Evolutionary conservation across 2,113 vertebrate genomes (phyloP).

Genomic region (Eclectus roratus): DNA sequence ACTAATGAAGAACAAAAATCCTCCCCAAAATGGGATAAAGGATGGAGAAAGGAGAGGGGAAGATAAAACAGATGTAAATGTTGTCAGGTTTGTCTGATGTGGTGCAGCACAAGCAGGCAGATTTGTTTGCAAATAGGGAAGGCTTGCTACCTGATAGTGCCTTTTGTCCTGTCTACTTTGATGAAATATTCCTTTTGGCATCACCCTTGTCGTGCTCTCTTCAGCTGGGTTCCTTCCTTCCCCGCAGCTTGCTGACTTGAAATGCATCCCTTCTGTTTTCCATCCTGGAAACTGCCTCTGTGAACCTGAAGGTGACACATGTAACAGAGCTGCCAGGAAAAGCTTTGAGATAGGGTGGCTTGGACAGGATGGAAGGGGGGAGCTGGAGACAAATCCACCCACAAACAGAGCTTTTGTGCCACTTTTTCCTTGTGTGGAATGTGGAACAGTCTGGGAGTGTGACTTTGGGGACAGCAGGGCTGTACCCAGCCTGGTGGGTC

Average conservation of each 20-base stretch:
- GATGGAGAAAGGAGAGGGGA: not conserved
- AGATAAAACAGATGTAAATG: not conserved
- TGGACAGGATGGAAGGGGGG: not conserved
- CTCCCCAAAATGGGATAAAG: not conserved
- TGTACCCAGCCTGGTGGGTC: not conserved
- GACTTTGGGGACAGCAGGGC: not conserved
- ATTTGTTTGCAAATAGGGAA: not conserved
- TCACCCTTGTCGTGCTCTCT: not conserved
- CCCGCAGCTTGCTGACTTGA: not conserved
- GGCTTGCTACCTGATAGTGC: not conserved
- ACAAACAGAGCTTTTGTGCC: not conserved
- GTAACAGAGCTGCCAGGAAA: not conserved
- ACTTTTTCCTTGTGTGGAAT: accelerated
- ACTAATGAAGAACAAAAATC: not conserved
- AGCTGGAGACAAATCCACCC: not conserved
- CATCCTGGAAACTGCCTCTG: not conserved
- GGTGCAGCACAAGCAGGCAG: not conserved
- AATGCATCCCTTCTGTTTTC: not conserved
- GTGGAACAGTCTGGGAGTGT: accelerated
- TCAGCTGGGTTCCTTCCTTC: not conserved
- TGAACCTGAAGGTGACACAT: not conserved
- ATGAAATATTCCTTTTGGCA: not conserved
- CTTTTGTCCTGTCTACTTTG: not conserved
- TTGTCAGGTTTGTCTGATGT: not conserved
- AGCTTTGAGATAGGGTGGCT: not conserved